phyloP scores from a whole-genome alignment of 1,140 invertebrate species.

The Cydia pomonella region DNA sequence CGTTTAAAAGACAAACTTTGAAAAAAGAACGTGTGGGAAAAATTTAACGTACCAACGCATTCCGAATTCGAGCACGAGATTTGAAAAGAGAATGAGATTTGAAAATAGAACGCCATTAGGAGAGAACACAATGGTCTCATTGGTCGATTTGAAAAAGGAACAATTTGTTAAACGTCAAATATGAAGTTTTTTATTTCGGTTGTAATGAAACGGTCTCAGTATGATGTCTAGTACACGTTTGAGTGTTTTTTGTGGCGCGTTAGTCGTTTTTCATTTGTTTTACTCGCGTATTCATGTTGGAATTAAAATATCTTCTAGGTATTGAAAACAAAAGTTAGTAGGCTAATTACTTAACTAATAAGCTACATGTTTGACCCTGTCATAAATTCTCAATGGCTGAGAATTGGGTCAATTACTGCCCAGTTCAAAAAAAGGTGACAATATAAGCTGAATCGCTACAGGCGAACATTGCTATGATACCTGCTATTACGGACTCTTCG shows the following conservation, averaged over 20 bases:
- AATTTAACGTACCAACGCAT: conserved; percentile 67
- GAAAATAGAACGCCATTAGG: conserved; percentile 80
- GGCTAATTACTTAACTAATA: neutral
- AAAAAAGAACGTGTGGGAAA: conserved; percentile 74
- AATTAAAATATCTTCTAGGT: conserved; percentile 62
- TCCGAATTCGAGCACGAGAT: conserved; percentile 77
- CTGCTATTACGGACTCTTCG: too few relatives aligned
- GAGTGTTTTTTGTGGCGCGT: conserved; percentile 62
- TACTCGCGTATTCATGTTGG: conserved; percentile 73
- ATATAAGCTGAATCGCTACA: too few relatives aligned
- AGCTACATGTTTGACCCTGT: too few relatives aligned
- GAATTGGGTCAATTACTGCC: too few relatives aligned
- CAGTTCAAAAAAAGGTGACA: too few relatives aligned
- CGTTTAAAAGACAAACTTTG: conserved; percentile 71
- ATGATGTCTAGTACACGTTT: conserved; percentile 73
- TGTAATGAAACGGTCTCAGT: conserved; percentile 74
- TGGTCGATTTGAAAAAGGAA: conserved; percentile 81
- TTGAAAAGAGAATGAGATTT: conserved; percentile 80
- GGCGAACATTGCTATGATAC: too few relatives aligned
- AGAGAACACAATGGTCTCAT: conserved; percentile 78
- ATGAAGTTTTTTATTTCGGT: conserved; percentile 77
- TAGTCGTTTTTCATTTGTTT: conserved; percentile 72
- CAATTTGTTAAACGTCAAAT: conserved; percentile 81
- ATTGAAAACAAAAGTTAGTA: neutral
- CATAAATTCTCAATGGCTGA: too few relatives aligned